Evolutionary conservation across 2,113 vertebrate genomes (phyloP).

Genomic region (Conger conger): DNA sequence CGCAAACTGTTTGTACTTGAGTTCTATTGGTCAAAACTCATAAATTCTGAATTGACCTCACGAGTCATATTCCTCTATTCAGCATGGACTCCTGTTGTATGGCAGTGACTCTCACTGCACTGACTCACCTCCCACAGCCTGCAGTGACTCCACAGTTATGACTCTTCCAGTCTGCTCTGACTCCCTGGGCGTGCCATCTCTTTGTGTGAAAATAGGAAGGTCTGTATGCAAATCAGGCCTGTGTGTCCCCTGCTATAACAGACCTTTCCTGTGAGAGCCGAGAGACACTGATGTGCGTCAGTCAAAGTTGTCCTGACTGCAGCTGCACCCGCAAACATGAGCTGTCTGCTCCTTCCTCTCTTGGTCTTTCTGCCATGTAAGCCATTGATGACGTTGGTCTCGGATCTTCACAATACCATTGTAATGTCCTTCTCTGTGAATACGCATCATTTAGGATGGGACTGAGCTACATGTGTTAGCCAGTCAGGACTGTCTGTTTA

Average conservation of each 20-base stretch:
- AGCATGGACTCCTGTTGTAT: neutral
- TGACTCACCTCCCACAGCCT: too few species aligned
- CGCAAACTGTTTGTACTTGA: too few species aligned
- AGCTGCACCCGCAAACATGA: slow-evolving; percentile 26
- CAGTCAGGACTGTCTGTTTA: neutral
- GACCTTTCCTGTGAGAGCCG: neutral
- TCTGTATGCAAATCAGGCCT: slow-evolving; percentile 16
- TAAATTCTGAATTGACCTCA: neutral
- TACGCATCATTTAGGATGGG: neutral
- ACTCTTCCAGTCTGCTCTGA: neutral
- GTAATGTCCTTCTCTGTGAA: neutral
- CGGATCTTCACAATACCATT: neutral
- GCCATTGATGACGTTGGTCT: neutral
- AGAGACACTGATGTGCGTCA: neutral
- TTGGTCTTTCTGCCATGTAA: slow-evolving; percentile 34
- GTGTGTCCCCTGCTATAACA: neutral
- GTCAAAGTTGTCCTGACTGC: neutral
- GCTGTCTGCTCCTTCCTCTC: slow-evolving; percentile 14
- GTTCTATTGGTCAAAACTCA: too few species aligned
- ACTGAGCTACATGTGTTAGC: neutral
- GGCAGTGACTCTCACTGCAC: too few species aligned
- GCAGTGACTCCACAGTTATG: neutral
- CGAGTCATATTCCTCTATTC: neutral
- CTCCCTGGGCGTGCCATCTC: neutral
- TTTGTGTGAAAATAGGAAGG: neutral